These are phyloP conservation scores for Platyscapa corneri DNA, from an alignment of 1,140 invertebrate genomes.

Conservation along the genomic window DNA sequence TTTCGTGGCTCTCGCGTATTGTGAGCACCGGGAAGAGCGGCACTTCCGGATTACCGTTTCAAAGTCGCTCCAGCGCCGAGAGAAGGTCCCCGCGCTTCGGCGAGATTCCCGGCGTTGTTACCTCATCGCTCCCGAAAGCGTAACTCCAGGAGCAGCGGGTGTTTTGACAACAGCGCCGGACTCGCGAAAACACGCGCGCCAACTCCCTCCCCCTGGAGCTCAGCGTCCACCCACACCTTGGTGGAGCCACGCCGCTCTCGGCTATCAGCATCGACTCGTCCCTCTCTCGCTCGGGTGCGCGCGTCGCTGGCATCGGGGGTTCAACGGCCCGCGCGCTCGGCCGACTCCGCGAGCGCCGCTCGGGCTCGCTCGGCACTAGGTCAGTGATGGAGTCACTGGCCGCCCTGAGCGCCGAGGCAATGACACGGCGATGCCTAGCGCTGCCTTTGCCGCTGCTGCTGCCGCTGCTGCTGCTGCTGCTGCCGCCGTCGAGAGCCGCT, in stretches of 20 bases:
- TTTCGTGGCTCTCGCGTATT: too few relatives aligned
- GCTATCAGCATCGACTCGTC: not conserved
- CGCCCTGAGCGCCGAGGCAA: conserved; percentile 75
- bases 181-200: not conserved
- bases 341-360: conserved; percentile 56
- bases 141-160: not conserved
- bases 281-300: conserved; percentile 40
- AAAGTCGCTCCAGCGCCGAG: not conserved
- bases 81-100: too few relatives aligned
- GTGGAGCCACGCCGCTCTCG: too few relatives aligned
- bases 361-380: conserved; percentile 72
- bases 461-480: conserved; percentile 25
- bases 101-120: not conserved
- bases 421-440: conserved; percentile 67
- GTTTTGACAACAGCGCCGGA: not conserved
- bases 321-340: conserved; percentile 69
- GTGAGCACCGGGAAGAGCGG: too few relatives aligned
- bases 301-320: conserved; percentile 58
- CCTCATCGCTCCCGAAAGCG: conserved; percentile 5
- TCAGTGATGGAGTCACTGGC: conserved; percentile 76
- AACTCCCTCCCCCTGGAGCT: not conserved
- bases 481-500: conserved; percentile 30
- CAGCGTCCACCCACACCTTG: not conserved
- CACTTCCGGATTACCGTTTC: too few relatives aligned
- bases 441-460: conserved; percentile 40